Conservation (phyloP, 1,140 invertebrate species). For the Pissodes strobi region DNA sequence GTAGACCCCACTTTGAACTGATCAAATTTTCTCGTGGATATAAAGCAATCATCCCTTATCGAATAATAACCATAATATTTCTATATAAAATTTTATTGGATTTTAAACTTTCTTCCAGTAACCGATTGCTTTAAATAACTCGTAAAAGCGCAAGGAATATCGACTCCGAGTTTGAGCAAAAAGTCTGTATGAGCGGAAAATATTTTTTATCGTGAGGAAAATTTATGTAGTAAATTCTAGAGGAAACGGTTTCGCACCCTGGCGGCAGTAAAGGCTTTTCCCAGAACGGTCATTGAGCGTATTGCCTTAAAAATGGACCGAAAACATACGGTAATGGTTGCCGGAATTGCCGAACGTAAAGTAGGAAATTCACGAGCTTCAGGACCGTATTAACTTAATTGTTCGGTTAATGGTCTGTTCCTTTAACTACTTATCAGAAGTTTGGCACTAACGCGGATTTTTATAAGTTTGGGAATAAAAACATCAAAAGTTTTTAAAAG, state of each 20-base stretch:
- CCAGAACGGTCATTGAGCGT: slow-evolving; percentile 42
- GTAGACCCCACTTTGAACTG: no score
- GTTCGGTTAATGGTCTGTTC: slow-evolving; percentile 6
- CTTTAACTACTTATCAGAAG: slow-evolving; percentile 10
- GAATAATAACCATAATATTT: no score
- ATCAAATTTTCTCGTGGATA: no score
- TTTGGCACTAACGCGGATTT: slow-evolving; percentile 21
- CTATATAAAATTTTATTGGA: slow-evolving; percentile 15
- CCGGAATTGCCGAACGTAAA: slow-evolving; percentile 36
- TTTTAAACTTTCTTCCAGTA: slow-evolving; percentile 5
- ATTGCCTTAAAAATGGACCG: slow-evolving; percentile 42
- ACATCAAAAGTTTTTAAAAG: no score
- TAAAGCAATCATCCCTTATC: no score
- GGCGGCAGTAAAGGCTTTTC: slow-evolving; percentile 33
- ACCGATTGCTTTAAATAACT: slow-evolving; percentile 28
- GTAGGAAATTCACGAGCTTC: slow-evolving; percentile 33
- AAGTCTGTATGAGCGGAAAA: slow-evolving; percentile 18
- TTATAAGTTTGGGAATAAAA: no score
- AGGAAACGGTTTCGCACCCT: slow-evolving; percentile 35
- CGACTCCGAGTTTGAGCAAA: slow-evolving; percentile 13
- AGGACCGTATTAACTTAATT: slow-evolving; percentile 36
- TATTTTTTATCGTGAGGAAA: slow-evolving; percentile 27
- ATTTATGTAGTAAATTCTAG: slow-evolving; percentile 37
- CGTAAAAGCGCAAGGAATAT: slow-evolving; percentile 14
- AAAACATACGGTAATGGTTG: slow-evolving; percentile 40